Evolutionary conservation across 2,797 vertebrate genomes (phyloP), one percentile per base, ranked within the genome.

Genomic region (Helicolenus hilgendorfi): DNA sequence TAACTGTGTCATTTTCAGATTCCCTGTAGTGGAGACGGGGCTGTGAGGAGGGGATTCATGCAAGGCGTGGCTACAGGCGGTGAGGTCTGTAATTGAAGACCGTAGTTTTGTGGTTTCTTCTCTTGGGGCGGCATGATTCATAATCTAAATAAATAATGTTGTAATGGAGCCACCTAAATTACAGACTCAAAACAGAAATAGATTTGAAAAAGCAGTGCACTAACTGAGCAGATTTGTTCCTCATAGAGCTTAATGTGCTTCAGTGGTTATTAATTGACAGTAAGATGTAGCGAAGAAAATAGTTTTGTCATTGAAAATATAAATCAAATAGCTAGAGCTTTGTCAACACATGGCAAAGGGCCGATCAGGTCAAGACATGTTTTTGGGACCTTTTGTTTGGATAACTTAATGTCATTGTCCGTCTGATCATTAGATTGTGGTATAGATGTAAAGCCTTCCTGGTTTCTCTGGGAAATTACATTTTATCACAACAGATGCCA

Each of bases 91-190:
- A 97, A 97, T 97, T 97, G 94, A 96, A 95, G 96, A 94, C 92
- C 92, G 3, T 89, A 91, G 92, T 94, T 95, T 93, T 93, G 95
- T 89, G 96, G 96, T 96, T 96, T 93, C 78, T 95, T 88, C 84
- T 95, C 81, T 87, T 86, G 79, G 87, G 94, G 94, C 94, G 72
- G 84, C 90, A 94, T 94, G 94, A 96, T 96, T 96, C 94, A 92
- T 94, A 96, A 96, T 94, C 89, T 96, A 97, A 97, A 97, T 97
- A 97, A 97, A 96, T 96, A 97, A 96, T 96, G 86, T 94, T 96
- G 96, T 96, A 97, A 97, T 97, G 91, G 92, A 96, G 91, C 92
- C 92, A 94, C 94, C 94, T 56, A 97, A 97, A 97, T 97, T 96
- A 97, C 94, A 97, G 96, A 92, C 91, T 93, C 29, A 82, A 85